These are phyloP conservation scores for Penaeus chinensis DNA, from an alignment of 1,140 invertebrate species.

Conservation along the genomic window DNA sequence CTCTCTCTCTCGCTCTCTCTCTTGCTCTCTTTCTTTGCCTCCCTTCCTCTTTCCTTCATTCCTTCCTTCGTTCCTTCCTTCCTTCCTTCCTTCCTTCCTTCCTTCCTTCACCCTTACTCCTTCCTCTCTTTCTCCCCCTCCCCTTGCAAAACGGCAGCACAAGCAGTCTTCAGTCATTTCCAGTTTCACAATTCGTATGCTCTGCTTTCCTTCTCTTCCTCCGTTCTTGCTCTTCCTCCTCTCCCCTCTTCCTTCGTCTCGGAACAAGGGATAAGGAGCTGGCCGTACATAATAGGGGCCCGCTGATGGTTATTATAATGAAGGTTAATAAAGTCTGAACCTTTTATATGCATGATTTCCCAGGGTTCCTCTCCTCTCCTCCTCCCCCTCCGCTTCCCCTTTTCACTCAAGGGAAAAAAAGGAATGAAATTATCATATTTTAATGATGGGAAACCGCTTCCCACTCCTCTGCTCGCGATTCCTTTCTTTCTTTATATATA, in stretches of 20 bases:
- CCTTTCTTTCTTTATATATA: neutral
- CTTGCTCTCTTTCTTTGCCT: neutral
- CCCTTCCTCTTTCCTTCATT: neutral
- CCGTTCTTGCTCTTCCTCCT: no score
- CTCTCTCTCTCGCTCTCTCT: neutral
- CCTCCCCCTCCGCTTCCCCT: neutral
- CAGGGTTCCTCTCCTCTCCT: neutral
- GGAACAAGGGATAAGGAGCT: no score
- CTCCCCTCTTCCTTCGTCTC: no score
- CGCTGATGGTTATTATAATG: no score
- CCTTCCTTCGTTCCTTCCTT: neutral
- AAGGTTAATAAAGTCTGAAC: no score
- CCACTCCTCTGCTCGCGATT: neutral
- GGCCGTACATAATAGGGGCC: no score
- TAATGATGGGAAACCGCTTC: neutral
- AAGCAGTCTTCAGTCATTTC: no score
- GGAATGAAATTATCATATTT: neutral
- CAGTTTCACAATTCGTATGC: no score
- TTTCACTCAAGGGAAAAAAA: constrained; percentile 3
- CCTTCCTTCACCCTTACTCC: neutral
- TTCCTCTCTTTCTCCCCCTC: neutral
- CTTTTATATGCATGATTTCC: no score
- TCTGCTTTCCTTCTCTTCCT: no score
- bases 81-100: neutral
- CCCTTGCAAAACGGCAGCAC: no score